Percentiles rank a stretch among this genome's conserved stretches.
Conservation (phyloP, 2,113 vertebrate genomes). For the Sinocyclocheilus rhinocerous region DNA sequence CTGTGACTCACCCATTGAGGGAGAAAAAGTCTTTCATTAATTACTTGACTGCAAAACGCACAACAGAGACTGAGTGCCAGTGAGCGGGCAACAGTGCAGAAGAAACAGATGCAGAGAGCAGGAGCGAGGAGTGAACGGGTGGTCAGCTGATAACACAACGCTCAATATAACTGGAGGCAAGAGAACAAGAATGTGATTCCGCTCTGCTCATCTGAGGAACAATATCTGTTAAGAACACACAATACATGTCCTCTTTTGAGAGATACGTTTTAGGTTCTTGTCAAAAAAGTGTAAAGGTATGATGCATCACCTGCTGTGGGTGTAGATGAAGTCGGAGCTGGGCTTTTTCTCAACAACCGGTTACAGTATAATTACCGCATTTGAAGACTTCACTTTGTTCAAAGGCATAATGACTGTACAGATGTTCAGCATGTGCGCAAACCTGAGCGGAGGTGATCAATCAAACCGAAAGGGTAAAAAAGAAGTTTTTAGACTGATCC, state of each 20-base stretch:
- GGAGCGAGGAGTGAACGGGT: constrained; percentile 26
- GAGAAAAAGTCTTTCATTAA: constrained; percentile 58
- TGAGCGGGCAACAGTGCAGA: constrained; percentile 22
- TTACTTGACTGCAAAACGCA: constrained; percentile 52
- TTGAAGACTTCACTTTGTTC: neutral
- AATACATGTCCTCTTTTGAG: neutral
- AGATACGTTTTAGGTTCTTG: neutral
- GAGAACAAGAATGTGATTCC: neutral
- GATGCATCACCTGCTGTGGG: constrained; percentile 37
- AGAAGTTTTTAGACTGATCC: neutral
- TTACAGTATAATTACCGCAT: constrained; percentile 35
- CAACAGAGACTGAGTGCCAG: constrained; percentile 33
- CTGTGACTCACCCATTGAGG: constrained; percentile 58
- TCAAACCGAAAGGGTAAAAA: constrained; percentile 26
- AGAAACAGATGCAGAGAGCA: constrained; percentile 30
- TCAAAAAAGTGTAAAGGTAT: neutral
- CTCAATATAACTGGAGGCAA: constrained; percentile 5
- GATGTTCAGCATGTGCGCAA: constrained; percentile 30
- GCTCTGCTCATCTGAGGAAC: neutral
- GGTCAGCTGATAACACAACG: constrained; percentile 24
- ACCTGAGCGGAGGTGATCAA: constrained; percentile 32
- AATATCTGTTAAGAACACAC: neutral
- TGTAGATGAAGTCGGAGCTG: constrained; percentile 6
- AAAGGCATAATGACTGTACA: constrained; percentile 13
- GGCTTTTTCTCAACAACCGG: constrained; percentile 1